Evolutionary conservation across 2,113 vertebrate species (phyloP).

Genomic region (Glareola pratincola): DNA sequence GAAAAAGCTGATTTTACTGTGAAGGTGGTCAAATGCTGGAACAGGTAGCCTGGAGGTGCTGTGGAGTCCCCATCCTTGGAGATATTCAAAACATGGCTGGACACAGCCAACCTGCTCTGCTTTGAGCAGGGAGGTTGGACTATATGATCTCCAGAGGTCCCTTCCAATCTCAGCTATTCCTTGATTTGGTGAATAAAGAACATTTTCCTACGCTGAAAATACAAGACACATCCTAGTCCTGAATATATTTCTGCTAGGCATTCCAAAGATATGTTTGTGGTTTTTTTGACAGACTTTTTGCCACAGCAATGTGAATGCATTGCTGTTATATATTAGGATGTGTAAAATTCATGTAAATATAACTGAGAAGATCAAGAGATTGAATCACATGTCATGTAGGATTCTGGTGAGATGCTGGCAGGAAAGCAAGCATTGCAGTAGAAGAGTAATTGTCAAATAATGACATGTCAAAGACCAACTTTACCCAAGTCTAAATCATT

Average conservation of each 20-base stretch:
- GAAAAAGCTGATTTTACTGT: background rate
- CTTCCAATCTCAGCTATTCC: background rate
- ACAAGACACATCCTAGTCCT: accelerated
- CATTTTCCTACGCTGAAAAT: background rate
- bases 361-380: slow-evolving; percentile 43
- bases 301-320: background rate
- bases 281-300: background rate
- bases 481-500: slow-evolving; percentile 37
- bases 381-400: slow-evolving; percentile 5
- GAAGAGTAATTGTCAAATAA: slow-evolving; percentile 44
- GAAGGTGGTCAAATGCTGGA: background rate
- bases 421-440: slow-evolving; percentile 9
- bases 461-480: slow-evolving; percentile 26
- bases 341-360: slow-evolving; percentile 29
- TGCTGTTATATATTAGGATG: background rate
- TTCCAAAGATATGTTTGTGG: background rate
- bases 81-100: background rate
- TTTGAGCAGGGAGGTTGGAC: background rate
- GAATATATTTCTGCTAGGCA: background rate
- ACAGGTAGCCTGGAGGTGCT: background rate
- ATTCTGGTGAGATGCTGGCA: slow-evolving; percentile 22
- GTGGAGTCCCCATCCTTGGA: background rate
- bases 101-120: background rate
- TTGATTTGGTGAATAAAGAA: background rate
- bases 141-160: background rate